Evolutionary conservation across 2,888 invertebrate genomes (phyloP), one percentile per base, ranked within the genome.

Genomic region (Diplolepis rosae): DNA sequence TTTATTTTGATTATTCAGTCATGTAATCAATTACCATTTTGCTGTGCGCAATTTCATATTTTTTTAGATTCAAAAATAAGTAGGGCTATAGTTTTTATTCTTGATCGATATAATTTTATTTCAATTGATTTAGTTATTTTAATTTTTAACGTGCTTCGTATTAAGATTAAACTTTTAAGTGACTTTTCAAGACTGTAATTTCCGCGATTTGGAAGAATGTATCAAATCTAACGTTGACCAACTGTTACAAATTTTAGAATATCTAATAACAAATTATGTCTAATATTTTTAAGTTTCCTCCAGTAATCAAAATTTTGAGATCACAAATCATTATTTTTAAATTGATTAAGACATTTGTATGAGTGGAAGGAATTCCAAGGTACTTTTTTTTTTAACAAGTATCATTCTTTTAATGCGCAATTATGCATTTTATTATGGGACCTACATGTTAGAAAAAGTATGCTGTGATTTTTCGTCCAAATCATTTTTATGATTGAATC

Each of bases 111-210:
- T 9, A 22, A 18, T 15, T 22, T 45, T 18, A 2, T 11, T 45
- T 7, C 18, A 6, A 45, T n/a, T 4, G 27, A 9, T 32, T 32
- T 1, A 30, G 0, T 22, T 18, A 18, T 7, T 30, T 52, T 28
- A 15, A 30, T 30, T 54, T 15, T 30, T 18, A 54, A 18, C 35
- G 22, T 61, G 11, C 22, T 61, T 61, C 39, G 24, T 35, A 39
- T 39, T 61, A 24, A n/a, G n/a, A 39, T 39, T 61, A 61, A 11
- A 32, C 24, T 39, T 61, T 61, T 27, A 61, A 61, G 61, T 61
- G n/a, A 61, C 24, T 61, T 4, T 39, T 61, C 13, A 61, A 61
- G 61, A 61, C 61, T 61, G 61, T 61, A 39, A n/a, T 61, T 61
- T 61, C 45, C 27, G 39, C 24, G 27, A 61, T 7, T 61, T 1